Base-by-base conservation (phyloP, 2,797 vertebrate genomes). In the Cichlasoma orientale region DNA sequence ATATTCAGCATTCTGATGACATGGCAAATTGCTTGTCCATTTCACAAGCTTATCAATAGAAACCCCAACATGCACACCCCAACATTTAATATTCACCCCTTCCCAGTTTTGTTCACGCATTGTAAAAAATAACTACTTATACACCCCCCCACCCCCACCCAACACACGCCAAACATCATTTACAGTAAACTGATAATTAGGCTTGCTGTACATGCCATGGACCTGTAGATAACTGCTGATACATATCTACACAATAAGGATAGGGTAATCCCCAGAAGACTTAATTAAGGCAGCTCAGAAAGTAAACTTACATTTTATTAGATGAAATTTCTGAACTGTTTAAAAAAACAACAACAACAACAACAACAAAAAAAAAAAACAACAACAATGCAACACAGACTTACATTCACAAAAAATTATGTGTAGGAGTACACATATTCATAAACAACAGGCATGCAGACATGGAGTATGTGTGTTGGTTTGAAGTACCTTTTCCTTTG, bases 1-100 rank as follows among this genome's bases (percentile, higher is more conserved):
- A 88, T 74, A 89, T 84, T 84, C 52, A 73, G 82, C 81, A 85
- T 72, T 84, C 70, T 59, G 33, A 80, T 75, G 85, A 74, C 56
- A 84, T 68, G 53, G 58, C 63, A 83, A 85, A 82, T 36, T 72
- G 56, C 1, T 38, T 36, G 7, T 77, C 71, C 31, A 77, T 81
- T 75, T 44, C 79, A 72, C 52, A 69, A 55, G 29, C 54, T 56
- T 14, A 78, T 61, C 21, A 68, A 80, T 79, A 63, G 72, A 56
- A 84, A 85, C 58, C 36, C 72, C 78, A 80, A 72, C 61, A 86
- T 78, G 52, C 76, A 52, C 36, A 61, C 5, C 3, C 31, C 25
- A 38, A 82, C 29, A 72, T 84, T 80, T 74, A 0, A n/a, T 81
- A 84, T 78, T 68, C 16, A 78, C 29, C 31, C 23, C 55, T 47